A percentile compares a stretch with the other conserved stretches of the same genome.
Evolutionary conservation across 2,113 vertebrate species (phyloP).

Genomic region (Arizona elegans): DNA sequence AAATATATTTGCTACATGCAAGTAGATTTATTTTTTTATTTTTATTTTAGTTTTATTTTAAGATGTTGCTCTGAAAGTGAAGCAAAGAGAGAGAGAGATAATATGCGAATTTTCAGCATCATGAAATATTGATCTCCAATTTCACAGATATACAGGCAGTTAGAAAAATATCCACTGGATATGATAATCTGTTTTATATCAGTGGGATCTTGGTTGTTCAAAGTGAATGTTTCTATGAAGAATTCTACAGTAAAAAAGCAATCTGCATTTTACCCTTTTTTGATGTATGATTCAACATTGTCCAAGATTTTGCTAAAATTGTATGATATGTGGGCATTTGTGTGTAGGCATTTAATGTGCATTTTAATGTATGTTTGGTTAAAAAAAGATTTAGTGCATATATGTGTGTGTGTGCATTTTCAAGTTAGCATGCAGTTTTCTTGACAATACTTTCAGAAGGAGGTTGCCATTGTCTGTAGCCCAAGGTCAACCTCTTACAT

Average conservation of each 20-base stretch:
- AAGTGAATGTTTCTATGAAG: not conserved
- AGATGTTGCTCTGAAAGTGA: not conserved
- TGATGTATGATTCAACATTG: not conserved
- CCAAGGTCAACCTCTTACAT: not conserved
- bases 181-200: not conserved
- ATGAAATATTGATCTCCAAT: slow-evolving; percentile 5
- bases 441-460: not conserved
- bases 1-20: not conserved
- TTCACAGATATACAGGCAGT: not conserved
- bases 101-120: slow-evolving; percentile 4
- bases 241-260: not conserved
- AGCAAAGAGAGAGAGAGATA: not conserved
- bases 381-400: not conserved
- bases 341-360: not conserved
- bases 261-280: not conserved
- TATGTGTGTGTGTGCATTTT: not conserved
- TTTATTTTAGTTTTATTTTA: not conserved
- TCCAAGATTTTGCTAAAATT: not conserved
- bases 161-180: not conserved
- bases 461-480: not conserved
- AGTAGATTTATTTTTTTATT: not conserved
- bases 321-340: not conserved
- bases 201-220: not conserved
- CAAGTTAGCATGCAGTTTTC: not conserved
- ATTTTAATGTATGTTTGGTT: not conserved